phyloP scores from a whole-genome alignment of 2,113 vertebrate species.

The Labeo catla region DNA sequence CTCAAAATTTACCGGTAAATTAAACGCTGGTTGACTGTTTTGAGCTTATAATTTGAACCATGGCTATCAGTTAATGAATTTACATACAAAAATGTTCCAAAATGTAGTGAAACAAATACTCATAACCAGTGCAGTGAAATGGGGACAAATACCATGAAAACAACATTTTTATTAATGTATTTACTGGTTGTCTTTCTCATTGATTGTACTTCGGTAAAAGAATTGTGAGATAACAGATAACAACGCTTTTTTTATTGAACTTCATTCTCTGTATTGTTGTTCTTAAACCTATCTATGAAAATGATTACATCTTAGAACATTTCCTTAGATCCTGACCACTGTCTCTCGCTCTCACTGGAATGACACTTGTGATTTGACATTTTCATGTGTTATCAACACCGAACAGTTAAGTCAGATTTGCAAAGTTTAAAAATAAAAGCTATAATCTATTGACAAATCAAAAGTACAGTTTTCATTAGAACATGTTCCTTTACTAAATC shows the following conservation, averaged over 20 bases:
- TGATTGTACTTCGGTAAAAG: neutral
- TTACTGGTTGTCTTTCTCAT: neutral
- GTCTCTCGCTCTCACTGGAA: neutral
- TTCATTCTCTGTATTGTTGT: neutral
- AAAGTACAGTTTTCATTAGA: neutral
- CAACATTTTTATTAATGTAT: neutral
- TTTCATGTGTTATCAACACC: conserved; percentile 11
- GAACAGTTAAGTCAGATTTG: neutral
- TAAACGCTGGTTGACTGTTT: neutral
- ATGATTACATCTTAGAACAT: neutral
- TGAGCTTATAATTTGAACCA: too few species aligned
- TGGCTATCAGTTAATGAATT: too few species aligned
- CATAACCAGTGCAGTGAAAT: neutral
- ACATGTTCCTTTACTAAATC: conserved; percentile 12
- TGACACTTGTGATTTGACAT: conserved; percentile 19
- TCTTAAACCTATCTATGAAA: neutral
- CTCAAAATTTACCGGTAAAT: neutral
- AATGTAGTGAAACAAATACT: neutral
- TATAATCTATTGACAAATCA: neutral
- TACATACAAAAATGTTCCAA: too few species aligned
- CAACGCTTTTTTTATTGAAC: neutral
- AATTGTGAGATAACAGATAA: neutral
- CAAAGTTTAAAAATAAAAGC: conserved; percentile 22
- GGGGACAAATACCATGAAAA: neutral
- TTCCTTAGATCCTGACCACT: neutral